Evolutionary conservation across 2,113 vertebrate species (phyloP), one percentile per base, ranked within the genome.

Genomic region (Perca schrenkii): DNA sequence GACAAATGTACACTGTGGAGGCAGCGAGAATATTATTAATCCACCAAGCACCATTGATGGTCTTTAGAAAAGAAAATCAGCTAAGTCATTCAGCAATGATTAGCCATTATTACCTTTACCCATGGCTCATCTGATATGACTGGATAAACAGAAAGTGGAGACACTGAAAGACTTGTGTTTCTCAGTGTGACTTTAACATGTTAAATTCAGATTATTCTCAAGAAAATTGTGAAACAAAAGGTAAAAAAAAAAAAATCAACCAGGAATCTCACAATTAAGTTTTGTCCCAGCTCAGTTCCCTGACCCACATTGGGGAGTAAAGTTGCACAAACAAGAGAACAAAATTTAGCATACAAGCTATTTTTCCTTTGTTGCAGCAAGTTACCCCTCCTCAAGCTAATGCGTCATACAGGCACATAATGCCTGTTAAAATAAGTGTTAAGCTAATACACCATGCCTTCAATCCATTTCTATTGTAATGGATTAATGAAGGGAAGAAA

Each of bases 21-120:
- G 78, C 73, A 81, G 65, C 3, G 28, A 74, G 89, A 81, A 86
- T 82, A 80, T 79, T 83, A 92, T 87, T 80, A 90, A 90, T 89
- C 82, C 65, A 71, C 57, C 79, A 82, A 86, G 80, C 83, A 89
- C 91, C 89, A 86, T 77, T 84, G 86, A 86, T 86, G 79, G 77
- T 85, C 83, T 80, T 80, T 83, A 79, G 67, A 89, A 82, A 87
- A 79, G 57, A 86, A 90, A 89, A 88, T 90, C 74, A 87, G 79
- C 74, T 84, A 76, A 92, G 78, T 86, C 86, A 91, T 74, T 87
- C 66, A 68, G 74, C 74, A 82, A 60, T 70, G 86, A 86, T 92
- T 84, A 91, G 80, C 77, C 70, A 79, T 79, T 82, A 84, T 85
- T 85, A 88, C 87, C 81, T 79, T 80, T 80, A 69, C 67, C 86